Evolutionary conservation across 2,888 invertebrate genomes (phyloP).

Genomic region (Cloeon dipterum): DNA sequence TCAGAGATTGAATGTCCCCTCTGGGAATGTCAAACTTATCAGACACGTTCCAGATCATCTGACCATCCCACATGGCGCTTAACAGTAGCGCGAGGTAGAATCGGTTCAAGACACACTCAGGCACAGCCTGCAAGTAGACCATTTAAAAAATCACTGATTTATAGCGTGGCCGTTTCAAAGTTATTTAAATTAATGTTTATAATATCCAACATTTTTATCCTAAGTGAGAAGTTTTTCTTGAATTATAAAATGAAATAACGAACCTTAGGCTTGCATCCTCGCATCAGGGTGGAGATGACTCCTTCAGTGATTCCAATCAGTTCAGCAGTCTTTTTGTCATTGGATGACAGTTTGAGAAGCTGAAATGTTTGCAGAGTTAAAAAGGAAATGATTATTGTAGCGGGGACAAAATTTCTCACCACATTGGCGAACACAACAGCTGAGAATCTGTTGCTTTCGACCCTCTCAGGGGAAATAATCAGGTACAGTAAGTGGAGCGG

Average conservation of each 20-base stretch:
- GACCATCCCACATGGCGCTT: conserved; percentile 48
- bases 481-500: conserved; percentile 71
- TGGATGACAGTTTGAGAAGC: conserved; percentile 35
- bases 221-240: conserved; percentile 1
- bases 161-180: neutral
- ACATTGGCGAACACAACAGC: conserved; percentile 30
- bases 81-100: conserved; percentile 75
- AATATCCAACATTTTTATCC: conserved; percentile 1
- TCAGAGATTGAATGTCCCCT: conserved; percentile 56
- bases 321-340: conserved; percentile 43
- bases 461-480: conserved; percentile 54
- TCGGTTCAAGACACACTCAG: conserved; percentile 38
- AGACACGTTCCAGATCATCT: conserved; percentile 40
- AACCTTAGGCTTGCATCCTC: conserved; percentile 38
- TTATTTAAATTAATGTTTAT: no score
- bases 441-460: conserved; percentile 27
- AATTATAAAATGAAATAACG: conserved; percentile 6
- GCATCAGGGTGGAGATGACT: conserved; percentile 39
- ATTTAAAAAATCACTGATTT: neutral
- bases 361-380: no score
- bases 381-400: no score
- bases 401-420: no score
- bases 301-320: conserved; percentile 58
- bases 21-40: conserved; percentile 46
- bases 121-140: conserved; percentile 24